Conservation (phyloP, 2,888 invertebrate species). For the Caenorhabditis sulstoni region DNA sequence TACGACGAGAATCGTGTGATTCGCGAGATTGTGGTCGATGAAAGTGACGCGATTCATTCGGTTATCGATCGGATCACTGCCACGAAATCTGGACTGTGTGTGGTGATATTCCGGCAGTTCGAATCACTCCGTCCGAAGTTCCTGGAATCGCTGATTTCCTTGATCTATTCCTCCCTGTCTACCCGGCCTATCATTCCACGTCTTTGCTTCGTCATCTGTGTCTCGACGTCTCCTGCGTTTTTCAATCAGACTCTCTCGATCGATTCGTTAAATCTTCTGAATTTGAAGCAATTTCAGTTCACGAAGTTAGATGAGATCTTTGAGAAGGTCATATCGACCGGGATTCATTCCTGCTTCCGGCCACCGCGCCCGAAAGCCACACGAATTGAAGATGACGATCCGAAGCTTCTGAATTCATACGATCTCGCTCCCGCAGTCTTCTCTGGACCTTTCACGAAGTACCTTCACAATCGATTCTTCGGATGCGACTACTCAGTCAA, state of each 20-base stretch:
- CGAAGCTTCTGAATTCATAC: background rate
- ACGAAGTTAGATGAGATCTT: slow-evolving; percentile 45
- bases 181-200: slow-evolving; percentile 14
- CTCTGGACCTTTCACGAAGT: slow-evolving; percentile 28
- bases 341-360: slow-evolving; percentile 20
- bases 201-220: slow-evolving; percentile 38
- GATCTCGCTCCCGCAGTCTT: slow-evolving; percentile 41
- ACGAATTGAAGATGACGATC: slow-evolving; percentile 34
- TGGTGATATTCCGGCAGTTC: slow-evolving; percentile 51
- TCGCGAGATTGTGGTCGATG: slow-evolving; percentile 19
- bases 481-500: slow-evolving; percentile 47
- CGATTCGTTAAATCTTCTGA: slow-evolving; percentile 38
- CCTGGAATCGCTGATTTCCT: slow-evolving; percentile 37
- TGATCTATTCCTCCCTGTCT: slow-evolving; percentile 24
- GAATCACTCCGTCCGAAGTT: slow-evolving; percentile 49
- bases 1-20: slow-evolving; percentile 4
- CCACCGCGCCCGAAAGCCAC: slow-evolving; percentile 18
- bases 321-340: slow-evolving; percentile 24
- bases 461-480: slow-evolving; percentile 32
- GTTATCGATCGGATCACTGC: slow-evolving; percentile 37
- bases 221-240: slow-evolving; percentile 42
- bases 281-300: slow-evolving; percentile 49
- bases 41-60: slow-evolving; percentile 35
- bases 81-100: background rate
- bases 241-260: slow-evolving; percentile 41